phyloP scores from a whole-genome alignment of 2,888 invertebrate genomes.

The Dicranocentrus wangi region DNA sequence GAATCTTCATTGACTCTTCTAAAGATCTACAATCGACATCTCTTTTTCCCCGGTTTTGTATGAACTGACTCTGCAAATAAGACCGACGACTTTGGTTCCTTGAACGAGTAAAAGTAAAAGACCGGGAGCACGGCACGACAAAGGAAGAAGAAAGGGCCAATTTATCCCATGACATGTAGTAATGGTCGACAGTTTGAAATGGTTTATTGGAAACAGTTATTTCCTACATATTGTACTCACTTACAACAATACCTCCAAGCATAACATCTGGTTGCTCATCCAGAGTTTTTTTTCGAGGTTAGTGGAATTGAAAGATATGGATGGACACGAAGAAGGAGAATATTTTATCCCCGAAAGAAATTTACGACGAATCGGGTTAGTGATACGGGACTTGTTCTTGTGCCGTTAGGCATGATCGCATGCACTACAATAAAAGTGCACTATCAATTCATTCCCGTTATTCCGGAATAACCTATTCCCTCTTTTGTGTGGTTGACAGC shows the following conservation, averaged over 20 bases:
- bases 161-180: conserved; percentile 17
- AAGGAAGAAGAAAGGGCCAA: conserved; percentile 11
- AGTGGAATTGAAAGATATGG: conserved; percentile 19
- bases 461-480: no score
- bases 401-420: neutral
- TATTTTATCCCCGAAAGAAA: neutral
- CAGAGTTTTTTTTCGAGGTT: neutral
- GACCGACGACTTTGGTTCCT: neutral
- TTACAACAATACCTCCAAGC: no score
- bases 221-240: no score
- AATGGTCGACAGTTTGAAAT: conserved; percentile 19
- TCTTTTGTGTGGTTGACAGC: conserved; percentile 6
- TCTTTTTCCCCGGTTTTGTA: neutral
- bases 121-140: neutral
- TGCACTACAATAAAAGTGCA: no score
- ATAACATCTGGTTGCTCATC: neutral
- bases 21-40: neutral
- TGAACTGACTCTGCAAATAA: conserved; percentile 17
- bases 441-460: no score
- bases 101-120: neutral
- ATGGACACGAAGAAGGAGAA: neutral
- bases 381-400: neutral
- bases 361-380: neutral
- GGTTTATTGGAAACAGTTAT: conserved; percentile 24
- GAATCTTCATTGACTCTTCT: conserved; percentile 12